Evolutionary conservation across 2,888 invertebrate genomes (phyloP).

Genomic region (Eupithecia subumbrata): DNA sequence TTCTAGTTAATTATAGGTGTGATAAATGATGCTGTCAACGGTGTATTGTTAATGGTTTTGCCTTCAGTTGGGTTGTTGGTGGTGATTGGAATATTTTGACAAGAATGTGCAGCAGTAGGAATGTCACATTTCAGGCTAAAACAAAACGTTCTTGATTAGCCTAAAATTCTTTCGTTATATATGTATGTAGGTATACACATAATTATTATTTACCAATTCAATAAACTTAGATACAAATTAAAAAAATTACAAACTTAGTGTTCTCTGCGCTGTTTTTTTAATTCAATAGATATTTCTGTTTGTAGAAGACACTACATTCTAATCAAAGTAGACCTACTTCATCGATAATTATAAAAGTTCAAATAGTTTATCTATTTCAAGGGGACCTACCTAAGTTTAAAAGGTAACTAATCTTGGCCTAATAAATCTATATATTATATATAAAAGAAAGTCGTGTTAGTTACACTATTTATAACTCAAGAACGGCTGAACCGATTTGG

Average conservation of each 20-base stretch:
- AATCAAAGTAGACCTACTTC: neutral
- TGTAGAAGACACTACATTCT: neutral
- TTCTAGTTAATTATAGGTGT: constrained; percentile 58
- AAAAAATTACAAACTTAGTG: neutral
- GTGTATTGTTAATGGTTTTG: constrained; percentile 56
- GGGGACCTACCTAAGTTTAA: neutral
- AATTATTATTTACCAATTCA: neutral
- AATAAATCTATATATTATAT: too few relatives aligned
- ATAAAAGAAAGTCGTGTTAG: too few relatives aligned
- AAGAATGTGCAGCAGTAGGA: constrained; percentile 15
- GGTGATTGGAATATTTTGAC: constrained; percentile 25
- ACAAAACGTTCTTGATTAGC: neutral
- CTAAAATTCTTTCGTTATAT: neutral
- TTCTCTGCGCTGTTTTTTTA: too few relatives aligned
- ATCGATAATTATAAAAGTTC: neutral
- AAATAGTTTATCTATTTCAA: neutral
- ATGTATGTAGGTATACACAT: neutral
- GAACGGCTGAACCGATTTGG: too few relatives aligned
- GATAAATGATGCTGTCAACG: constrained; percentile 61
- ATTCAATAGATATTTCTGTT: neutral
- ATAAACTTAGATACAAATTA: neutral
- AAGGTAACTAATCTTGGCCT: neutral
- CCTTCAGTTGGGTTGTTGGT: constrained; percentile 29
- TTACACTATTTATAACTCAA: too few relatives aligned
- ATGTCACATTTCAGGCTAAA: neutral